Conservation (phyloP, 2,113 vertebrate species). For the Nettapus auritus region DNA sequence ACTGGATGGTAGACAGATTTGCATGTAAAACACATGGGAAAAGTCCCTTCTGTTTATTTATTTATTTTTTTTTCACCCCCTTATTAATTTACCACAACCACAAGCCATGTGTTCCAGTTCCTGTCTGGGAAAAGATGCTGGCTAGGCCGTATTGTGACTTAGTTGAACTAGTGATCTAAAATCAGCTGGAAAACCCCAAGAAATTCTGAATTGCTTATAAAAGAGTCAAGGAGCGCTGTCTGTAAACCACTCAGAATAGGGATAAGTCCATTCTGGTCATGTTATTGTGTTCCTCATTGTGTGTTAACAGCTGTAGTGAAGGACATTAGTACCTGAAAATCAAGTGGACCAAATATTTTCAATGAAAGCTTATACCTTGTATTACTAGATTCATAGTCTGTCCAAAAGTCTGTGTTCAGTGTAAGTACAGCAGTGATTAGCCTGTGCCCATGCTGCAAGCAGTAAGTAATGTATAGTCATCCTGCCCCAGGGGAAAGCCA, state of each 20-base stretch:
- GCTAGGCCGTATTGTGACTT: conserved; percentile 14
- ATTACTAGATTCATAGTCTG: not conserved
- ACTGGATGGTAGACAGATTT: conserved; percentile 63
- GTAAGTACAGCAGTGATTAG: not conserved
- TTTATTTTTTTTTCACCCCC: conserved; percentile 2
- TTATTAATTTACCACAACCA: conserved; percentile 74
- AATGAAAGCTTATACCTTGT: not conserved
- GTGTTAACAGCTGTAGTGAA: conserved; percentile 33
- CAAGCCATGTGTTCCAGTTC: conserved; percentile 67
- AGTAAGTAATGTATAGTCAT: not conserved
- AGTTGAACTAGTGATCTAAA: not conserved
- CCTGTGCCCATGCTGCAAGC: not conserved
- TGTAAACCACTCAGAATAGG: conserved; percentile 46
- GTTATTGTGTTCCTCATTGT: not conserved
- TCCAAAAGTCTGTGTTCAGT: not conserved
- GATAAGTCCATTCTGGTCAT: conserved; percentile 5
- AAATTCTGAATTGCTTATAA: conserved; percentile 65
- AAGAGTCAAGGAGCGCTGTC: conserved; percentile 46
- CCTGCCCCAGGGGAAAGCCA: not conserved
- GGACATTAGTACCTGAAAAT: not conserved
- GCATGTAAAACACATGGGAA: conserved; percentile 63
- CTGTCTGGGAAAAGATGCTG: conserved; percentile 69
- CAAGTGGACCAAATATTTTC: not conserved
- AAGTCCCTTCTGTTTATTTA: conserved; percentile 67
- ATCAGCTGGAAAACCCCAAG: conserved; percentile 69